phyloP scores from a whole-genome alignment of 2,113 vertebrate genomes.

The Chamaea fasciata region DNA sequence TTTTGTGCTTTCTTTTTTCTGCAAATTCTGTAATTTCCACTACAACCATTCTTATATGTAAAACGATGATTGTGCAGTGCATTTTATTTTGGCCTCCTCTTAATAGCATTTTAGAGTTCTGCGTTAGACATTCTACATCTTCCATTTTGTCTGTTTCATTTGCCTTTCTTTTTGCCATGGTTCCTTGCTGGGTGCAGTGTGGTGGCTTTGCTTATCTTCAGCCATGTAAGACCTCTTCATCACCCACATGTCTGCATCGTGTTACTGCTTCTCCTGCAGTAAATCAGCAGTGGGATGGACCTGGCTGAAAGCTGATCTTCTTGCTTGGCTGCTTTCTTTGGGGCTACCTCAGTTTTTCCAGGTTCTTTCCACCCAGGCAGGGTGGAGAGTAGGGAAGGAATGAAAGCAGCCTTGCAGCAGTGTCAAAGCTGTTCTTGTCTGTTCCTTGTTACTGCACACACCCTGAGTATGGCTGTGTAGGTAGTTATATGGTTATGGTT shows the following conservation, averaged over 20 bases:
- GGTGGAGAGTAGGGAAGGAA: background rate
- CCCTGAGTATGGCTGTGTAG: background rate
- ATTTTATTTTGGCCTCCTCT: background rate
- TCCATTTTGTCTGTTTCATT: background rate
- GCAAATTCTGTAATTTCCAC: background rate
- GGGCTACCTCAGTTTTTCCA: background rate
- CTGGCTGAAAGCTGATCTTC: background rate
- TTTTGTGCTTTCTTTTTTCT: background rate
- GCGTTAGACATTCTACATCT: background rate
- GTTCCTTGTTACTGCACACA: fast-evolving
- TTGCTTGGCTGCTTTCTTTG: background rate
- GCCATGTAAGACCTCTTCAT: background rate
- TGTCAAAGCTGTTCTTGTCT: background rate
- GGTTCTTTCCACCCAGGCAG: background rate
- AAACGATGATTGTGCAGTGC: background rate
- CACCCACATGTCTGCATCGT: fast-evolving
- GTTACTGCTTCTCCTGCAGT: background rate
- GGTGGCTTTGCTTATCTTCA: background rate
- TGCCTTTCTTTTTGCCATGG: background rate
- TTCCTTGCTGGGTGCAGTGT: background rate
- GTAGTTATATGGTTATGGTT: background rate
- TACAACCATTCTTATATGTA: background rate
- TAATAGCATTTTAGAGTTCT: background rate
- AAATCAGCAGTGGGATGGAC: background rate
- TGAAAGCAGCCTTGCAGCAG: background rate